Evolutionary conservation across 2,888 invertebrate genomes (phyloP), one percentile per base, ranked within the genome.

Genomic region (Silvanus unidentatus): DNA sequence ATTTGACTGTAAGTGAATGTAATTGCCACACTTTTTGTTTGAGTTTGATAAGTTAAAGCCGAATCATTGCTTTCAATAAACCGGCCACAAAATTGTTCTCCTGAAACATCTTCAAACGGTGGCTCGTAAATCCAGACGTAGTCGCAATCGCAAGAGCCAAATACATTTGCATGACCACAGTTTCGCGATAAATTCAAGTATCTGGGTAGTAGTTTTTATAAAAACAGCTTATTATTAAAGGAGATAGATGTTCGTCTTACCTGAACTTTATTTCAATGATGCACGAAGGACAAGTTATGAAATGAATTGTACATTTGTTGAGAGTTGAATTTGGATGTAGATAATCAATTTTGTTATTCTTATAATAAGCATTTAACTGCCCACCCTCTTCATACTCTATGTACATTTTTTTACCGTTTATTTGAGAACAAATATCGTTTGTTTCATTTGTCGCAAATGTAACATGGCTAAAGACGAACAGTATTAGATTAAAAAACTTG

Each of bases 231-330:
- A 22, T 22, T 5, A 22, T 22, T 8, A 22, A 22, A 5, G 22
- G 35, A 22, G 11, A 5, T n/a, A 27, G 16, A 52, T n/a, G n/a
- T n/a, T n/a, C n/a, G n/a, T n/a, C 63, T 62, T 59, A 73, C 62
- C 70, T 73, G 55, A 81, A 77, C 36, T 72, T 73, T 35, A 79
- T 63, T 29, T 70, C 68, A 44, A 81, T 77, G 40, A 84, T 75
- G 62, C 85, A 85, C 12, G 82, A 81, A 1, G 85, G 80, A 62
- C 85, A 85, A 2, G 84, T 82, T 34, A 84, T 77, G 50, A 85
- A 70, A 65, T 84, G 84, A 43, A 83, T 68, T 50, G 77, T 77
- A 62, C 84, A 84, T 37, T 37, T 37, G 8, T 22, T 5, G 8
- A 5, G 22, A 5, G 22, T 22, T 5, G 22, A 22, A 22, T 22